Percentiles rank a stretch among this genome's conserved stretches.
These are phyloP conservation scores for Microcebus murinus DNA, from an alignment of 2,113 vertebrate genomes.

Conservation along the genomic window DNA sequence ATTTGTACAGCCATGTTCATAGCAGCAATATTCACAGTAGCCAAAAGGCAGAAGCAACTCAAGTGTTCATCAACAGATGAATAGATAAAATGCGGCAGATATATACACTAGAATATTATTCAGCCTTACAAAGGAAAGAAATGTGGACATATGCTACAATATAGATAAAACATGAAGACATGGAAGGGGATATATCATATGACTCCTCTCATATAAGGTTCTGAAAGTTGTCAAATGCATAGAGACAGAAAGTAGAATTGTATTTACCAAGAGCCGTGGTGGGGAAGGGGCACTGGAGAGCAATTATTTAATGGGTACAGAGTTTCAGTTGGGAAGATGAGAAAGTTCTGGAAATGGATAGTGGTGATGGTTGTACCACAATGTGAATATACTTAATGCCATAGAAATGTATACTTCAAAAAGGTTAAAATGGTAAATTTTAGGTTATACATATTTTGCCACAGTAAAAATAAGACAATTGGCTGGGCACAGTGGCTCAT, in stretches of 20 bases:
- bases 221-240: not conserved
- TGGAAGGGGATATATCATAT: not conserved
- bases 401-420: not conserved
- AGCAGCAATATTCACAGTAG: not conserved
- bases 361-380: not conserved
- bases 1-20: not conserved
- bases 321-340: not conserved
- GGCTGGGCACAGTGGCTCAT: not conserved
- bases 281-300: not conserved
- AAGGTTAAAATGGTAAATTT: not conserved
- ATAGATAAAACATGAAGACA: not conserved
- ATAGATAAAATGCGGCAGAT: not conserved
- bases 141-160: not conserved
- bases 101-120: not conserved
- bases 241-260: not conserved
- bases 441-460: not conserved
- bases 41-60: not conserved
- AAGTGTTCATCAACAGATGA: not conserved
- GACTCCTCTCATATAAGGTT: not conserved
- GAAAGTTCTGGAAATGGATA: not conserved
- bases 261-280: not conserved
- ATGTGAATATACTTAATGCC: not conserved
- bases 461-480: not conserved
- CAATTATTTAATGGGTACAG: not conserved
- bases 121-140: conserved; percentile 14